Conservation (phyloP, 2,888 invertebrate genomes). For the Tipula lateralis region DNA sequence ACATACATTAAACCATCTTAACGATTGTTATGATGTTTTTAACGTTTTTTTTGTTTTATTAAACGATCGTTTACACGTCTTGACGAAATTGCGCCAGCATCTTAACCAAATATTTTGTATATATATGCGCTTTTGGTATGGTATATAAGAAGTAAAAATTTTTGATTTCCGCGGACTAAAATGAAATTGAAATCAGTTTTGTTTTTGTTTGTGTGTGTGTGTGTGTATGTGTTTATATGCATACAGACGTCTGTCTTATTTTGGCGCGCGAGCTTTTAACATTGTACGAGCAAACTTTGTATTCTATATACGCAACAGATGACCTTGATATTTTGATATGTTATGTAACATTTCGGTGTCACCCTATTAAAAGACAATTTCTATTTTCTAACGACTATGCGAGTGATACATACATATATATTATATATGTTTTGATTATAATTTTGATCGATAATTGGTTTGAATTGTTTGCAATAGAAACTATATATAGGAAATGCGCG, state of each 20-base stretch:
- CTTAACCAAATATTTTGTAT: neutral
- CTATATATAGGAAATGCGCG: no score
- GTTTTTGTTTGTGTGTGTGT: neutral
- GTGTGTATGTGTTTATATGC: neutral
- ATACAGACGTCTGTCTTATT: neutral
- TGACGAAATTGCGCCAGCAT: neutral
- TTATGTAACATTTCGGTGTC: neutral
- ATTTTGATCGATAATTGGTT: no score
- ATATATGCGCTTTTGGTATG: neutral
- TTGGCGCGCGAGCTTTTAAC: neutral
- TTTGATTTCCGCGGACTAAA: neutral
- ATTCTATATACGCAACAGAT: neutral
- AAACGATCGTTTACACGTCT: no score
- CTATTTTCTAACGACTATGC: no score
- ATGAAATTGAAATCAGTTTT: slow-evolving; percentile 1
- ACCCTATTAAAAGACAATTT: neutral
- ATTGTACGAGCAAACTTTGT: neutral
- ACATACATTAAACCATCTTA: neutral
- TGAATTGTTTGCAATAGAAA: no score
- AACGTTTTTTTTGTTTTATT: neutral
- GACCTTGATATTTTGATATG: neutral
- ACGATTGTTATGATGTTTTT: neutral
- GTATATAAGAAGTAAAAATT: neutral
- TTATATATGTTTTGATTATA: no score
- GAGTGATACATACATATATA: no score